Percentiles rank a stretch among this genome's conserved stretches.
phyloP scores from a whole-genome alignment of 2,113 vertebrate genomes.

The Ochotona princeps region DNA sequence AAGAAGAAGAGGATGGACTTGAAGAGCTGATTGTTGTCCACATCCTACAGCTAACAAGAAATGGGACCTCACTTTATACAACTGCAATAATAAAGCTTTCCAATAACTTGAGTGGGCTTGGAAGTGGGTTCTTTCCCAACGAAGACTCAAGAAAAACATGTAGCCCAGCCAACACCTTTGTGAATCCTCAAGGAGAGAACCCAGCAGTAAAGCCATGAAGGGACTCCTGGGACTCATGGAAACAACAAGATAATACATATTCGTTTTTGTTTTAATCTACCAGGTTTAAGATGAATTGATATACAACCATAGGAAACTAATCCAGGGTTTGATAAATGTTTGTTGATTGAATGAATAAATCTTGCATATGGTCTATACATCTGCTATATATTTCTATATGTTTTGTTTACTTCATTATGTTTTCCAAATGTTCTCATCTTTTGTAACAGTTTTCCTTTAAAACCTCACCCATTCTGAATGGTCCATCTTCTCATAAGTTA shows the following conservation, averaged over 20 bases:
- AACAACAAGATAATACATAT: no score
- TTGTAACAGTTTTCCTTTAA: not conserved
- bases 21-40: not conserved
- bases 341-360: not conserved
- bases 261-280: not conserved
- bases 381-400: no score
- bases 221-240: not conserved
- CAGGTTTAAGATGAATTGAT: not conserved
- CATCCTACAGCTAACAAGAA: not conserved
- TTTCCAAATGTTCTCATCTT: not conserved
- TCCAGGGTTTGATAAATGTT: not conserved
- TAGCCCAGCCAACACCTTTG: not conserved
- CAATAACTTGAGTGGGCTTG: not conserved
- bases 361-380: not conserved
- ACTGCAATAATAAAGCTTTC: not conserved
- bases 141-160: not conserved
- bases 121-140: not conserved
- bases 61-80: not conserved
- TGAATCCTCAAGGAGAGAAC: not conserved
- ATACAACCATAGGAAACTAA: not conserved
- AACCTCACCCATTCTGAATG: not conserved
- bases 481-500: not conserved
- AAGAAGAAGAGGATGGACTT: not conserved
- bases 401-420: not conserved
- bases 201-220: no score